Conservation (phyloP, 37 sponge, comb jelly and placozoan species). For the Spongilla lacustris region DNA sequence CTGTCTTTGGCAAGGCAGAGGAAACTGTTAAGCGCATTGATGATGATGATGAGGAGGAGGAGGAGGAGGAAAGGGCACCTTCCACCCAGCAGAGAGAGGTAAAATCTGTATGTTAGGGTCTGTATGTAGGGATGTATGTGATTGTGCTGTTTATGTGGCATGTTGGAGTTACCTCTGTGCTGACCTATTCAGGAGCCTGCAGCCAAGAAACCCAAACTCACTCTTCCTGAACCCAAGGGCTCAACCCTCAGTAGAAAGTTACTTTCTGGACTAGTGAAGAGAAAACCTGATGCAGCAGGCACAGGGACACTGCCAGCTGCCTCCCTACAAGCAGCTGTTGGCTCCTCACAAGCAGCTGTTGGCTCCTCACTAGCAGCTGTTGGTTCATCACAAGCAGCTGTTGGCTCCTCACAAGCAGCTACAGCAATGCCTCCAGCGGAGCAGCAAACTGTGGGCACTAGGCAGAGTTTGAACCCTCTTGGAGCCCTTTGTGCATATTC, state of each 20-base stretch:
- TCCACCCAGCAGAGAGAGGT: neutral
- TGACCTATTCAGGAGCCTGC: neutral
- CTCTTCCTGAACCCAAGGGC: neutral
- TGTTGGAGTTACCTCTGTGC: neutral
- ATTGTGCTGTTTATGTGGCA: neutral
- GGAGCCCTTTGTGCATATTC: constrained; percentile 1
- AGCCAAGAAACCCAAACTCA: neutral
- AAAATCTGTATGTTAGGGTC: neutral
- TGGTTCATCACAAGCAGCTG: neutral
- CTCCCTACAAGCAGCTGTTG: neutral
- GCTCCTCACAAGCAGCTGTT: neutral
- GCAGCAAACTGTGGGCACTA: neutral
- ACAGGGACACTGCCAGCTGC: neutral
- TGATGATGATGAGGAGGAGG: constrained; percentile 48
- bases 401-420: neutral
- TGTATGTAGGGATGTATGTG: neutral
- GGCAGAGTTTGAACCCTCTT: neutral
- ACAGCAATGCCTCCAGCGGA: too few species aligned
- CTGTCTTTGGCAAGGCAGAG: constrained; percentile 53
- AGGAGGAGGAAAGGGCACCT: neutral
- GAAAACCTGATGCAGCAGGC: neutral
- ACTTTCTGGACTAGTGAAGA: neutral
- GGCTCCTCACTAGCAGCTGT: neutral
- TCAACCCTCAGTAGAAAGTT: neutral
- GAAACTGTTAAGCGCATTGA: constrained; percentile 42